Evolutionary conservation across 2,888 invertebrate genomes (phyloP), one percentile per base, ranked within the genome.

Genomic region (Lamproptera curius): DNA sequence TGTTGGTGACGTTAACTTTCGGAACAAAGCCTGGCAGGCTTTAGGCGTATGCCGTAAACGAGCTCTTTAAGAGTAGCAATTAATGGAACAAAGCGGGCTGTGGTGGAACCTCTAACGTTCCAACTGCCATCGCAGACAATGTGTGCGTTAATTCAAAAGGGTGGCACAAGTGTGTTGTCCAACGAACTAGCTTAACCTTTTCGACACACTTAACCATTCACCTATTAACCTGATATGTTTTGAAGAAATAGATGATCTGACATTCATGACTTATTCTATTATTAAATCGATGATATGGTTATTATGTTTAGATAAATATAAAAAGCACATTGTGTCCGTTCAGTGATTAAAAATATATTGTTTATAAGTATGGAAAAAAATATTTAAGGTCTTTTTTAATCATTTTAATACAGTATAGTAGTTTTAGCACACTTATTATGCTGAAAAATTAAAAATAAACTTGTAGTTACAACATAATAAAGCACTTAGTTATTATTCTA

Each of bases 11-110:
- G 42, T 42, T 42, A 42, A 42, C 23, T 20, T 3, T 16, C 17
- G 1, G 37, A 40, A 42, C 15, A 37, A 41, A 31, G 20, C 31
- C 20, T 42, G 31, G 14, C 37, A 47, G 47, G 28, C 41, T 46
- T 63, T 55, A 61, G 54, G 54, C 54, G 57, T 59, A 55, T 63
- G 60, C 50, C 56, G 59, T 62, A 59, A 69, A 70, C 67, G 65
- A 65, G 59, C 62, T 63, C 56, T 69, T 69, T 67, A 72, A 72
- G 61, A 65, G 67, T 67, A 51, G 65, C 68, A 71, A 77, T 77
- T 75, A 76, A 66, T 63, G 55, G 59, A 71, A 76, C 75, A 77
- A 76, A 73, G 64, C 31, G 54, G 58, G 54, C 55, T 42, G 56
- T 55, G 57, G 56, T 56, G 59, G 65, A 68, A 71, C 67, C 65